Percentiles rank a stretch among this genome's conserved stretches.
These are phyloP conservation scores for Dinocampus coccinellae DNA, from an alignment of 2,888 invertebrate species.

Conservation along the genomic window DNA sequence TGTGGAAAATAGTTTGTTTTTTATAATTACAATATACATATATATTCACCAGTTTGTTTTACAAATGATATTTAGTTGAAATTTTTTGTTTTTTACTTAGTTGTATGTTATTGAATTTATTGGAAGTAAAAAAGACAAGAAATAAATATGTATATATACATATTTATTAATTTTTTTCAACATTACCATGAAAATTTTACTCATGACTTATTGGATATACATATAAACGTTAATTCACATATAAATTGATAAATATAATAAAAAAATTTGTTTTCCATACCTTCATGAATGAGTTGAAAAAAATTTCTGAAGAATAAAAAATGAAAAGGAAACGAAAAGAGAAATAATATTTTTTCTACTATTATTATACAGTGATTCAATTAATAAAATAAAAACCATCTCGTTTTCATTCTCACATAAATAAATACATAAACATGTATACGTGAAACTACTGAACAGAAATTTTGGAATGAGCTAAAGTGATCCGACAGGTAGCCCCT, in stretches of 20 bases:
- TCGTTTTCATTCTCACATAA: neutral
- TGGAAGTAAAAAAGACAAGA: neutral
- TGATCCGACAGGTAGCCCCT: slow-evolving; percentile 30
- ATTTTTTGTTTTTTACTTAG: neutral
- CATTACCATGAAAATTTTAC: too few species aligned
- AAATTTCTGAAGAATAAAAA: too few species aligned
- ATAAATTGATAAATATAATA: neutral
- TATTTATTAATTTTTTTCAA: too few species aligned
- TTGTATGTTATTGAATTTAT: neutral
- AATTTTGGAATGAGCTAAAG: neutral
- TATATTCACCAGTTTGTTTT: neutral
- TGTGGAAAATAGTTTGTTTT: neutral
- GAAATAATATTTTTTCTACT: neutral
- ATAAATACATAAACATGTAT: neutral
- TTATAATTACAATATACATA: neutral
- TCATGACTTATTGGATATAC: neutral
- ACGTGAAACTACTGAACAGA: neutral
- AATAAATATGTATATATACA: neutral
- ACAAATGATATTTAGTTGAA: slow-evolving; percentile 6
- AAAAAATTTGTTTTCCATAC: too few species aligned
- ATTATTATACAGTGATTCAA: neutral
- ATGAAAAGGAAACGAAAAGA: too few species aligned
- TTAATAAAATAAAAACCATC: neutral
- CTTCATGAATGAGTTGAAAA: too few species aligned
- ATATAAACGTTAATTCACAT: too few species aligned